Evolutionary conservation across 2,797 vertebrate species (phyloP).

Genomic region (Esox masquinongy): DNA sequence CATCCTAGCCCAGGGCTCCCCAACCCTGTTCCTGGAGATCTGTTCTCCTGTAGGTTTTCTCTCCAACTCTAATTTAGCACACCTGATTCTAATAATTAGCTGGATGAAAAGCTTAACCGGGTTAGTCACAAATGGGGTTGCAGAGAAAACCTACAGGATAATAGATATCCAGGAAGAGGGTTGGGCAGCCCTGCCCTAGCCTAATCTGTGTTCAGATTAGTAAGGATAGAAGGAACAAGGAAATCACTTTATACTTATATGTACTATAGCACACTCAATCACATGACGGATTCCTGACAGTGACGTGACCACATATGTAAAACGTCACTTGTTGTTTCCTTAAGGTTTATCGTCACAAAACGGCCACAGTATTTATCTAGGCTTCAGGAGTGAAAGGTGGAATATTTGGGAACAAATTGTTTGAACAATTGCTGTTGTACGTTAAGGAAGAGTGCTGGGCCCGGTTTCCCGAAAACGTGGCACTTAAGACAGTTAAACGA

Average conservation of each 20-base stretch:
- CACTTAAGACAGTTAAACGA: no score
- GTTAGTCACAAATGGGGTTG: no score
- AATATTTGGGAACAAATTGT: slow-evolving; percentile 15
- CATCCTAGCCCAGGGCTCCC: no score
- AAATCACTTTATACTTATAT: background rate
- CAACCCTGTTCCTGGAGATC: no score
- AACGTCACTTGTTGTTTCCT: background rate
- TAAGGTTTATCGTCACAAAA: background rate
- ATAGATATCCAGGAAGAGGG: no score
- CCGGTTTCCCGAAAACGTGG: no score
- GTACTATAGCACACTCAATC: background rate
- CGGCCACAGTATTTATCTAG: slow-evolving; percentile 31
- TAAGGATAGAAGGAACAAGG: background rate
- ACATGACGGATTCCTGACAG: background rate
- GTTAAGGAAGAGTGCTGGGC: no score
- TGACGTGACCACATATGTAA: background rate
- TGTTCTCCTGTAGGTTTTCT: background rate
- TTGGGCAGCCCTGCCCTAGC: background rate
- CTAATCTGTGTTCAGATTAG: background rate
- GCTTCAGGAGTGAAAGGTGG: slow-evolving; percentile 9
- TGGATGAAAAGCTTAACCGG: no score
- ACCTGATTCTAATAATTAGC: no score
- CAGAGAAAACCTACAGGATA: no score
- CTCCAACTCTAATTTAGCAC: no score
- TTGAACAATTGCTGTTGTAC: background rate